These are phyloP conservation scores for Drosophila diplacantha DNA, from an alignment of 2,888 invertebrate genomes.

Conservation along the genomic window DNA sequence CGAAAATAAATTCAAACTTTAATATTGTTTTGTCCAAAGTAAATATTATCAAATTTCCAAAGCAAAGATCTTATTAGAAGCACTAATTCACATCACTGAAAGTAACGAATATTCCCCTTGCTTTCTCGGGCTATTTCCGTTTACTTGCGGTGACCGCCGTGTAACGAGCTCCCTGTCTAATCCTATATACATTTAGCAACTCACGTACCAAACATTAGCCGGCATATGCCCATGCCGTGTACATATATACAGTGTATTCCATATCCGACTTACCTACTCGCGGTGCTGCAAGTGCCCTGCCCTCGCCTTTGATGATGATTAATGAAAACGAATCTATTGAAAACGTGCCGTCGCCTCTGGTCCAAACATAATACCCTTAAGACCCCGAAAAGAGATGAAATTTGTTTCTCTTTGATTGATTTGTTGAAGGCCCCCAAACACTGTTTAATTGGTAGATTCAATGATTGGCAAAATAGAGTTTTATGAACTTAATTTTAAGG, in stretches of 20 bases:
- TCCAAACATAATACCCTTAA: constrained; percentile 42
- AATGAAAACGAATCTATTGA: constrained; percentile 57
- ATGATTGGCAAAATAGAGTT: constrained; percentile 61
- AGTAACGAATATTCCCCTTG: background rate
- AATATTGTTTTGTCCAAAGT: too few species aligned
- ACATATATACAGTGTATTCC: constrained; percentile 1
- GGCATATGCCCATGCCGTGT: background rate
- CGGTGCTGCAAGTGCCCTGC: constrained; percentile 30
- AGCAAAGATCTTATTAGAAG: too few species aligned
- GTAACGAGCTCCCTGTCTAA: constrained; percentile 47
- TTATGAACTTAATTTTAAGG: constrained; percentile 52
- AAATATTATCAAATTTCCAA: background rate
- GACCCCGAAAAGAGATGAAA: constrained; percentile 28
- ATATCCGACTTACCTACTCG: constrained; percentile 34
- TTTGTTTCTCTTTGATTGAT: constrained; percentile 60
- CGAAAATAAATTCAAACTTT: too few species aligned
- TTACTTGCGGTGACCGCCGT: constrained; percentile 32
- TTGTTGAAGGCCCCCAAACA: constrained; percentile 51
- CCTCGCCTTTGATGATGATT: constrained; percentile 49
- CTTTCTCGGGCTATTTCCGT: constrained; percentile 47
- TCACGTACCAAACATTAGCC: constrained; percentile 52
- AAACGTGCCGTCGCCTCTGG: constrained; percentile 40
- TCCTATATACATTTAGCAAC: constrained; percentile 60
- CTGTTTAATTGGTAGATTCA: constrained; percentile 66
- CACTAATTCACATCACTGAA: background rate